A percentile compares a stretch with the other conserved stretches of the same genome.
phyloP scores from a whole-genome alignment of 1,140 invertebrate genomes.

The Pseudomyrmex concolor region DNA sequence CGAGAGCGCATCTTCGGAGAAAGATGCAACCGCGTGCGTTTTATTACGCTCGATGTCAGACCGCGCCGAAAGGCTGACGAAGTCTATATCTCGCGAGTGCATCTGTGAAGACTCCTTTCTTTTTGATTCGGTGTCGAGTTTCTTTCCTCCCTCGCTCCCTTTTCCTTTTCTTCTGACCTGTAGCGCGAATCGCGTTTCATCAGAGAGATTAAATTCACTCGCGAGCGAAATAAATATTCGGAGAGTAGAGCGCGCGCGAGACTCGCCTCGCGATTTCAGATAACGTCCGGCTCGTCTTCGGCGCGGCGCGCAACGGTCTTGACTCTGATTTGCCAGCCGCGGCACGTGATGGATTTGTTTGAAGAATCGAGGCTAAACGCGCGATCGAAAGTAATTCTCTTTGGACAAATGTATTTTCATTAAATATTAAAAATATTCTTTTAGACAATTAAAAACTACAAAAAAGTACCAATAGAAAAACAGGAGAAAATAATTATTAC shows the following conservation, averaged over 20 bases:
- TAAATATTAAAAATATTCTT: background rate
- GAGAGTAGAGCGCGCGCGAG: background rate
- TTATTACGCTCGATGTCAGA: slow-evolving; percentile 26
- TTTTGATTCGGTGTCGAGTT: slow-evolving; percentile 28
- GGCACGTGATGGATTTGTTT: slow-evolving; percentile 9
- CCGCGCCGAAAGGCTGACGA: slow-evolving; percentile 62
- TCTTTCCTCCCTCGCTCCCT: background rate
- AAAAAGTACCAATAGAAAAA: too few species aligned
- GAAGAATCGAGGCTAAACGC: slow-evolving; percentile 1
- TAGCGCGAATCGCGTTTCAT: slow-evolving; percentile 31
- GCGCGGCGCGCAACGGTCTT: background rate
- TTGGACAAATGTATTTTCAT: background rate
- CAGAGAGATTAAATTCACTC: slow-evolving; percentile 57
- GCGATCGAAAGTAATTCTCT: too few species aligned
- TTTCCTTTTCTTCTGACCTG: background rate
- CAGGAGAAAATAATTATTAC: too few species aligned
- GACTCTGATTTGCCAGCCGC: background rate
- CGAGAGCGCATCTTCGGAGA: slow-evolving; percentile 1
- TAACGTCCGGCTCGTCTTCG: background rate
- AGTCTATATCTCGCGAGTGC: slow-evolving; percentile 60
- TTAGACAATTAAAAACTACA: too few species aligned
- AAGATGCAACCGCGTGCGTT: slow-evolving; percentile 30
- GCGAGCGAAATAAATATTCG: slow-evolving; percentile 26
- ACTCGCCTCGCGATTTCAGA: slow-evolving; percentile 20
- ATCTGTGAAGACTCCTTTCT: slow-evolving; percentile 43